phyloP scores from a whole-genome alignment of 2,797 vertebrate genomes.

The Champsocephalus gunnari region DNA sequence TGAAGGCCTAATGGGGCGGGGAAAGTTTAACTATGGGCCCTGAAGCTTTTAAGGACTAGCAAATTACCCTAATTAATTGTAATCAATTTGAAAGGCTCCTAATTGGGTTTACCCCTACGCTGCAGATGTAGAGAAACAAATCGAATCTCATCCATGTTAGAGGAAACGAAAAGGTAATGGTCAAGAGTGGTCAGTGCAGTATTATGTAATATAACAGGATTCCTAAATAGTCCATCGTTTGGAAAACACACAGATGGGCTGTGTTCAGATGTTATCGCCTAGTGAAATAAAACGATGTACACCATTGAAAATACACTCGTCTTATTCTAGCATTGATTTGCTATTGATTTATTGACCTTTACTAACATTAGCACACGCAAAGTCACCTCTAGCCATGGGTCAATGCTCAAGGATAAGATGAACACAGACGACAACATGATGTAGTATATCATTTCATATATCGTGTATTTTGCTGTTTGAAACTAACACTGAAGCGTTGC shows the following conservation, averaged over 20 bases:
- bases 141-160: neutral
- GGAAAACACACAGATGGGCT: neutral
- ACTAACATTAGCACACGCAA: neutral
- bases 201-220: neutral
- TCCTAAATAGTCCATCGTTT: neutral
- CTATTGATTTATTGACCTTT: neutral
- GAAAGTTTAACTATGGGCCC: neutral
- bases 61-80: constrained; percentile 18
- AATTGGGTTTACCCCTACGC: neutral
- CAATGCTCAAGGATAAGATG: neutral
- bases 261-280: neutral
- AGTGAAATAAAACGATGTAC: neutral
- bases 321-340: neutral
- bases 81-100: constrained; percentile 10
- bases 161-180: neutral
- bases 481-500: neutral
- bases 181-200: neutral
- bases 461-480: neutral
- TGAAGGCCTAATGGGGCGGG: neutral
- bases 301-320: neutral
- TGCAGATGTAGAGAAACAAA: constrained; percentile 12
- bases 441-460: neutral
- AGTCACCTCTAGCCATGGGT: neutral
- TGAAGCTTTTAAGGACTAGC: constrained; percentile 6
- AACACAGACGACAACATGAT: neutral